Conservation (phyloP, 2,888 invertebrate species). For the Papilio gigon region DNA sequence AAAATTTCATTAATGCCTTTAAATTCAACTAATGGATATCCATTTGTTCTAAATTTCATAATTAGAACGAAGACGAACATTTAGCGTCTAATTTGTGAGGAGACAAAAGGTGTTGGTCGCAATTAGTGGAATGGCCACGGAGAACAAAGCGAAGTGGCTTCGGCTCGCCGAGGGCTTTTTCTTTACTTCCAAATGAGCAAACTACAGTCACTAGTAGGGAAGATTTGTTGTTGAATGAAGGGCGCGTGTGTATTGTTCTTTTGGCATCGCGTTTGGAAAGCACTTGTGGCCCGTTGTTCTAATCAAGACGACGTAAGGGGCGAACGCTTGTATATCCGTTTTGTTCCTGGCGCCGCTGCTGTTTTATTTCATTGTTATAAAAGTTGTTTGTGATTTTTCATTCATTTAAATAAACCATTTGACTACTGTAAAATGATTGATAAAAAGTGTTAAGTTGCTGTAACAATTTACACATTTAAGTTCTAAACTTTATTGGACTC, state of each 20-base stretch:
- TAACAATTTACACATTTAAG: background rate
- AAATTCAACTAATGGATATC: constrained; percentile 50
- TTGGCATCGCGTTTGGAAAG: constrained; percentile 70
- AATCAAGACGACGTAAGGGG: constrained; percentile 68
- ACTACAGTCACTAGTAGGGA: constrained; percentile 74
- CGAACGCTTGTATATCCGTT: constrained; percentile 43
- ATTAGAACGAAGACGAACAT: constrained; percentile 65
- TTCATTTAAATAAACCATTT: no score
- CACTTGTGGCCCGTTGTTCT: constrained; percentile 73
- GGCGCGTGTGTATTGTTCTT: constrained; percentile 73
- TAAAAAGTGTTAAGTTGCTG: background rate
- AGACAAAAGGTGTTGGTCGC: constrained; percentile 78
- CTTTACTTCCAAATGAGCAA: constrained; percentile 82
- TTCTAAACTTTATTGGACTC: background rate
- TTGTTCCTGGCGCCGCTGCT: constrained; percentile 32
- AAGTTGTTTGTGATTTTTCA: constrained; percentile 14
- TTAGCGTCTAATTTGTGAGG: constrained; percentile 72
- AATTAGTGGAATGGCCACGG: constrained; percentile 81
- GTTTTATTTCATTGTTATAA: constrained; percentile 29
- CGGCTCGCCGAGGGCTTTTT: constrained; percentile 69
- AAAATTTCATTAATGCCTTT: constrained; percentile 2
- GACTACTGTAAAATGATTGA: background rate
- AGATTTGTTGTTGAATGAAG: constrained; percentile 77
- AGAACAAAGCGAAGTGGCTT: constrained; percentile 74
- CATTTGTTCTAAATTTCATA: constrained; percentile 59